Evolutionary conservation across 2,888 invertebrate genomes (phyloP).

Genomic region (Hymenopus coronatus): DNA sequence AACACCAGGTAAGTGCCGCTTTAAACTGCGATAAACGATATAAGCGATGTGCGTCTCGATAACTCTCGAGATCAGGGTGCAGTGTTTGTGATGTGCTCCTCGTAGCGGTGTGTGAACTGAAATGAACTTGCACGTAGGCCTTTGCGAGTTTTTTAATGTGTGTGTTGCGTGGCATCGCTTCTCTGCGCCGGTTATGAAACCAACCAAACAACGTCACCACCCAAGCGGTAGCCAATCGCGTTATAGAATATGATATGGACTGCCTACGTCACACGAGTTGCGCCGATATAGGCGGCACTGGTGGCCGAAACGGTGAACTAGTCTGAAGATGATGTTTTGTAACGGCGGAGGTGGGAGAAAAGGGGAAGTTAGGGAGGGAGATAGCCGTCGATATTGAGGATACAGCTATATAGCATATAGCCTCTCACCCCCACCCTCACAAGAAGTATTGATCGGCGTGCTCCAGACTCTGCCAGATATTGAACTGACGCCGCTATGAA

Average conservation of each 20-base stretch:
- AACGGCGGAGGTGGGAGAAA: neutral
- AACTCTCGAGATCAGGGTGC: neutral
- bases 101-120: neutral
- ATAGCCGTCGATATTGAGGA: slow-evolving; percentile 14
- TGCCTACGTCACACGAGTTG: slow-evolving; percentile 4
- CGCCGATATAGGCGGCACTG: slow-evolving; percentile 26
- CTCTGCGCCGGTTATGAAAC: slow-evolving; percentile 31
- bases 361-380: neutral
- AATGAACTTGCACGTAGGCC: neutral
- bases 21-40: neutral
- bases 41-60: neutral
- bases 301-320: slow-evolving; percentile 27
- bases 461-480: slow-evolving; percentile 1
- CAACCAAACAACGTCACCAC: slow-evolving; percentile 26
- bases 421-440: neutral
- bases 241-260: slow-evolving; percentile 33
- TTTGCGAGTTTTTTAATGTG: neutral
- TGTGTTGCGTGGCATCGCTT: neutral
- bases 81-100: neutral
- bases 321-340: slow-evolving; percentile 29
- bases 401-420: slow-evolving; percentile 7
- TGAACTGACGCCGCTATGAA: neutral
- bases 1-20: neutral
- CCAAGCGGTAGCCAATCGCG: slow-evolving; percentile 29
- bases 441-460: slow-evolving; percentile 28